Percentiles rank a stretch among this genome's conserved stretches.
Evolutionary conservation across 1,140 invertebrate species (phyloP).

Genomic region (Sarcophaga peregrina): DNA sequence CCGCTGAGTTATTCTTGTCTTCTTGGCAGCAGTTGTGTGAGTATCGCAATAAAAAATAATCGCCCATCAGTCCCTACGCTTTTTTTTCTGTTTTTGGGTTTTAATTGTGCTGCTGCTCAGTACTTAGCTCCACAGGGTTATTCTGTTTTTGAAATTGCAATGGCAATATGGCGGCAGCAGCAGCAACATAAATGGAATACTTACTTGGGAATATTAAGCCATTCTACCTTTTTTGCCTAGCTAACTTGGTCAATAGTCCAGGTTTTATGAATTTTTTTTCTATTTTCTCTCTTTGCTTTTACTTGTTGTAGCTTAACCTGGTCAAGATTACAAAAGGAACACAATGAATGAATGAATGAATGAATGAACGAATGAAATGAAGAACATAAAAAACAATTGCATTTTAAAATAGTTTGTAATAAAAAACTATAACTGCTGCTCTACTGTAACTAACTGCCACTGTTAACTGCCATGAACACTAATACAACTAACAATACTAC

Average conservation of each 20-base stretch:
- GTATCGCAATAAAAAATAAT: slow-evolving; percentile 21
- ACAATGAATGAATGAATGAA: too few species aligned
- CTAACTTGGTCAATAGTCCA: slow-evolving; percentile 35
- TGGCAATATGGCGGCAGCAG: neutral
- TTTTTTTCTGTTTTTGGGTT: too few species aligned
- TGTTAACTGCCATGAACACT: neutral
- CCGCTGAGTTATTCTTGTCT: slow-evolving; percentile 1
- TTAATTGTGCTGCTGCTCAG: neutral
- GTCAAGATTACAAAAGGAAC: slow-evolving; percentile 8
- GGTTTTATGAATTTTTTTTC: neutral
- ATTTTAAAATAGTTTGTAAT: slow-evolving; percentile 33
- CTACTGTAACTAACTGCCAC: neutral
- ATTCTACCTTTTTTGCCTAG: neutral
- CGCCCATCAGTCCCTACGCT: slow-evolving; percentile 16
- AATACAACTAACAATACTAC: neutral
- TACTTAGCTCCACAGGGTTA: neutral
- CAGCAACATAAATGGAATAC: too few species aligned
- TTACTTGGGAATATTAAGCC: neutral
- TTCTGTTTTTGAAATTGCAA: too few species aligned
- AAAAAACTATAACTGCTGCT: slow-evolving; percentile 1
- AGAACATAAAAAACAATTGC: slow-evolving; percentile 29
- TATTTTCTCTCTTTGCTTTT: too few species aligned
- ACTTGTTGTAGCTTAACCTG: slow-evolving; percentile 29
- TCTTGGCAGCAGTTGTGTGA: neutral
- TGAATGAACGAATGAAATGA: neutral